Conservation (phyloP, 2,113 vertebrate genomes). For the Podarcis muralis region DNA sequence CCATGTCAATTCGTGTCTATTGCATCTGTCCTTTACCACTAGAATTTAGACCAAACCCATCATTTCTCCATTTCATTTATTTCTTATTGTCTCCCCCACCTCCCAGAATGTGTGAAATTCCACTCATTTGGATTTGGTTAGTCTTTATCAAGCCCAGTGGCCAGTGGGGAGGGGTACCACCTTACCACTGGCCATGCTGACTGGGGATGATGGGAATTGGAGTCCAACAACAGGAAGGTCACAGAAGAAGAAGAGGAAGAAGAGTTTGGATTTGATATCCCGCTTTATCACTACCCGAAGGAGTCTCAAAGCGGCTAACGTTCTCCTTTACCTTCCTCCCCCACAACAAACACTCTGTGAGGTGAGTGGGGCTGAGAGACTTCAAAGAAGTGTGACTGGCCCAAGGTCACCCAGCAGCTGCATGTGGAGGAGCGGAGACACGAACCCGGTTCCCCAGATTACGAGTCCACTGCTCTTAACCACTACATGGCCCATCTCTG, state of each 20-base stretch:
- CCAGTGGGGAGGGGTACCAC: not conserved
- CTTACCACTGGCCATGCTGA: not conserved
- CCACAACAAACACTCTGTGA: no score
- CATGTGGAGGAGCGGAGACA: no score
- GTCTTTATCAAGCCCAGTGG: not conserved
- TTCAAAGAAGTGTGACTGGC: no score
- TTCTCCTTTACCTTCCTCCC: no score
- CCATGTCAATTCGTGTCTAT: not conserved
- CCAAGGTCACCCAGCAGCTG: no score
- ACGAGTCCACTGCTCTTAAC: no score
- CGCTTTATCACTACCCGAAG: no score
- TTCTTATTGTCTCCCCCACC: not conserved
- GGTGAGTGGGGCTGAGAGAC: no score
- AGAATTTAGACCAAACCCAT: not conserved
- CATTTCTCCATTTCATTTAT: not conserved
- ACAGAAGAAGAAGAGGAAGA: not conserved
- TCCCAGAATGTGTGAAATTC: not conserved
- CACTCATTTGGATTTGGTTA: not conserved
- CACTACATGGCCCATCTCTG: not conserved
- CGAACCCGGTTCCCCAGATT: no score
- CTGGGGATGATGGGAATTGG: not conserved
- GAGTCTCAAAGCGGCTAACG: no score
- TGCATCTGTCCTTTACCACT: not conserved
- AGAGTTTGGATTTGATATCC: no score
- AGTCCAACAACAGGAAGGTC: not conserved